These are phyloP conservation scores for Drosophila nigricruria DNA, from an alignment of 2,888 invertebrate genomes.

Conservation along the genomic window DNA sequence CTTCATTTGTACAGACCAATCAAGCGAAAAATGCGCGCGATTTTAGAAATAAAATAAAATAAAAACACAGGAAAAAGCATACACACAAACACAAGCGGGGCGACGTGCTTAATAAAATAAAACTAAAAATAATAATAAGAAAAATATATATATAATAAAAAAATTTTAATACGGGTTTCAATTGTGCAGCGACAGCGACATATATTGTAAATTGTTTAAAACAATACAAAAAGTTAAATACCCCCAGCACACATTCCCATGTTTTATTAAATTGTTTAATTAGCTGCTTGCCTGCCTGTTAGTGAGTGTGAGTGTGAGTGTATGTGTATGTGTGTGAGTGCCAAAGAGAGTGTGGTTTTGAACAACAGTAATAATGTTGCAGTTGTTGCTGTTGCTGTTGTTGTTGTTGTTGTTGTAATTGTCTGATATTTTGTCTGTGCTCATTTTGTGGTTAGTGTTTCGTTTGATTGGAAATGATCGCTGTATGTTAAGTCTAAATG, in stretches of 20 bases:
- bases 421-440: conserved; percentile 48
- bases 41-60: conserved; percentile 14
- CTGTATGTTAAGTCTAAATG: conserved; percentile 23
- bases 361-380: conserved; percentile 41
- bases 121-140: conserved; percentile 17
- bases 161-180: conserved; percentile 56
- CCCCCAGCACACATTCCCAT: conserved; percentile 43
- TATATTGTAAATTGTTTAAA: conserved; percentile 61
- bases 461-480: conserved; percentile 32
- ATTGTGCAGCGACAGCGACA: conserved; percentile 58
- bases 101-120: conserved; percentile 44
- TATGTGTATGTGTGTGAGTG: conserved; percentile 1
- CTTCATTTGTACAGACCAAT: conserved; percentile 30
- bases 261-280: conserved; percentile 53
- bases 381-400: conserved; percentile 14
- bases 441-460: conserved; percentile 44
- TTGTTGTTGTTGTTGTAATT: conserved; percentile 29
- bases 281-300: conserved; percentile 40
- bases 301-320: conserved; percentile 1
- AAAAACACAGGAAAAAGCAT: conserved; percentile 8
- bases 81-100: conserved; percentile 12
- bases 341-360: conserved; percentile 47
- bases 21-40: conserved; percentile 43
- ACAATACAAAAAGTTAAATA: conserved; percentile 45
- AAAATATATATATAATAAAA: too few relatives aligned